Evolutionary conservation across 2,797 vertebrate species (phyloP).

Genomic region (Remorina albescens): DNA sequence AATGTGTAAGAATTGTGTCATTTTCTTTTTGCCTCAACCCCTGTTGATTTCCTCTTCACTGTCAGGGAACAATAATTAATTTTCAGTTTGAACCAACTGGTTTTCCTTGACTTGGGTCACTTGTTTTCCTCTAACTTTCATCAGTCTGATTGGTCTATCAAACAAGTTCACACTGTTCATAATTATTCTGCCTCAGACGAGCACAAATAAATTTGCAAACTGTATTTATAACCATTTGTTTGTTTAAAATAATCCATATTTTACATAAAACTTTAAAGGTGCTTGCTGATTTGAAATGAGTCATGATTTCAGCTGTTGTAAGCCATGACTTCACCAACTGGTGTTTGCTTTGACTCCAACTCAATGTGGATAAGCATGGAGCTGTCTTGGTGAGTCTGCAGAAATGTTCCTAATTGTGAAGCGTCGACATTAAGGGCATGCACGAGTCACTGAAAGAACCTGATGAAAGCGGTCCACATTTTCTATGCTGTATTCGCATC

Average conservation of each 20-base stretch:
- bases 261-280: not conserved
- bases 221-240: not conserved
- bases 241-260: not conserved
- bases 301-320: slow-evolving; percentile 5
- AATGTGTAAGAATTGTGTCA: too few species aligned
- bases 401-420: slow-evolving; percentile 56
- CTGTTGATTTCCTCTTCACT: not conserved
- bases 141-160: not conserved
- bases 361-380: slow-evolving; percentile 32
- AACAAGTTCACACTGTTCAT: not conserved
- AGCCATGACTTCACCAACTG: not conserved
- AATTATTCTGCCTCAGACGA: not conserved
- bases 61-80: not conserved
- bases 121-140: not conserved
- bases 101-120: not conserved
- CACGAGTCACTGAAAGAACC: slow-evolving; percentile 57
- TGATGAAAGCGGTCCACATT: slow-evolving; percentile 59
- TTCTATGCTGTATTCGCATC: slow-evolving; percentile 52
- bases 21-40: not conserved
- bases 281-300: slow-evolving; percentile 1
- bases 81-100: not conserved
- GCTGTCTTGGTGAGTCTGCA: slow-evolving; percentile 58
- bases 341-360: slow-evolving; percentile 22
- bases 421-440: slow-evolving; percentile 60
- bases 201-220: not conserved